Conservation (phyloP, 2,113 vertebrate species). For the Burhinus bistriatus region DNA sequence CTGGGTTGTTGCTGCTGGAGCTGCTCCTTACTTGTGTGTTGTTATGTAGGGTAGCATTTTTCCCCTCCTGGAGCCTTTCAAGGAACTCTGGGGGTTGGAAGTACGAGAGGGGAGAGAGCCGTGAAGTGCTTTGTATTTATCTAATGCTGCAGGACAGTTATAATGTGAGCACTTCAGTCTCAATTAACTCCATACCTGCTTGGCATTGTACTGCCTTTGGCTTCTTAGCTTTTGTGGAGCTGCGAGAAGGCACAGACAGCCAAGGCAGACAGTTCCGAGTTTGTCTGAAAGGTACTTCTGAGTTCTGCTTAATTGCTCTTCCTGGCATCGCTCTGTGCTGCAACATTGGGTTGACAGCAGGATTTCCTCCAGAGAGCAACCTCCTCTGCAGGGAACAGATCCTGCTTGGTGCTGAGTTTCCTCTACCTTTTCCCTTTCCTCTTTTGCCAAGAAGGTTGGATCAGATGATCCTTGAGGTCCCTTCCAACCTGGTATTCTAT, state of each 20-base stretch:
- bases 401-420: background rate
- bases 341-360: background rate
- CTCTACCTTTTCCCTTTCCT: background rate
- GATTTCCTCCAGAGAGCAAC: background rate
- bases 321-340: background rate
- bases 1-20: background rate
- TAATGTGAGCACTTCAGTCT: background rate
- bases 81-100: background rate
- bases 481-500: background rate
- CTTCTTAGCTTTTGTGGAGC: background rate
- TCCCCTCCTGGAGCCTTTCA: background rate
- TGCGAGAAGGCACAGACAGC: background rate
- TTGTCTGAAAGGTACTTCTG: background rate
- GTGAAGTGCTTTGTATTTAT: background rate
- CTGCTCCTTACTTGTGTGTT: background rate
- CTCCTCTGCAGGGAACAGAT: background rate
- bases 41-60: background rate
- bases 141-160: background rate
- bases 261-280: background rate
- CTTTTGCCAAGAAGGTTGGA: background rate
- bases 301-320: background rate
- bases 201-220: background rate
- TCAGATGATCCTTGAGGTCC: background rate
- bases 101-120: background rate
- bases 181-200: background rate